Percentiles rank a stretch among this genome's conserved stretches.
phyloP scores from a whole-genome alignment of 2,113 vertebrate species.

The Oenanthe melanoleuca region DNA sequence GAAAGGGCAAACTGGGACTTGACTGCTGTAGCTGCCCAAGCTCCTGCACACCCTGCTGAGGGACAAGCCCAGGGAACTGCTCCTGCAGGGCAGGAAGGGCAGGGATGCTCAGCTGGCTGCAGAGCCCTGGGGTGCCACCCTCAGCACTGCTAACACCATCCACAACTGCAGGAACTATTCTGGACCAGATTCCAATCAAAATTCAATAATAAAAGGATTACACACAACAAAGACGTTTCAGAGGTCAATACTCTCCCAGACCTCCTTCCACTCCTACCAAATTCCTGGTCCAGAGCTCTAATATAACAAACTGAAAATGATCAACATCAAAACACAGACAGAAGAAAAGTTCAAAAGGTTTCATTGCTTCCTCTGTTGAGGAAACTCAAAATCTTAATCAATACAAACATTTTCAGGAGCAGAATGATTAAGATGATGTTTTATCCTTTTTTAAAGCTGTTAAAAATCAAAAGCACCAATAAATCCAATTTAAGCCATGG shows the following conservation, averaged over 20 bases:
- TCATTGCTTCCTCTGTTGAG: background rate
- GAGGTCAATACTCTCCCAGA: conserved; percentile 56
- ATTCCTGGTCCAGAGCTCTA: conserved; percentile 18
- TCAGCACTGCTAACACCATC: background rate
- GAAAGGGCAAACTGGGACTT: background rate
- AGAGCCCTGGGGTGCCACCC: background rate
- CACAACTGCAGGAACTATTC: background rate
- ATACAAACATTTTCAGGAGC: background rate
- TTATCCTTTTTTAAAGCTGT: background rate
- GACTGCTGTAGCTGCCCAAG: background rate
- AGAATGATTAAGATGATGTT: background rate
- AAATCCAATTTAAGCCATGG: background rate
- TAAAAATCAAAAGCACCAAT: background rate
- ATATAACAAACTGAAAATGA: background rate
- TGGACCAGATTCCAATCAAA: background rate
- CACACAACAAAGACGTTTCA: background rate
- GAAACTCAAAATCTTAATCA: background rate
- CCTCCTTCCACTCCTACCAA: conserved; percentile 18
- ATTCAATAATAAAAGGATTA: conserved; percentile 53
- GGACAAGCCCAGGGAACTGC: too few species aligned
- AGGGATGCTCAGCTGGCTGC: background rate
- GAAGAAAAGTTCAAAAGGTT: conserved; percentile 33
- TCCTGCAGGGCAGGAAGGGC: background rate
- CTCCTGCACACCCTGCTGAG: background rate
- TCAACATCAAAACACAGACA: conserved; percentile 5